These are phyloP conservation scores for Rhagonycha lutea DNA, from an alignment of 2,888 invertebrate genomes.

Conservation along the genomic window DNA sequence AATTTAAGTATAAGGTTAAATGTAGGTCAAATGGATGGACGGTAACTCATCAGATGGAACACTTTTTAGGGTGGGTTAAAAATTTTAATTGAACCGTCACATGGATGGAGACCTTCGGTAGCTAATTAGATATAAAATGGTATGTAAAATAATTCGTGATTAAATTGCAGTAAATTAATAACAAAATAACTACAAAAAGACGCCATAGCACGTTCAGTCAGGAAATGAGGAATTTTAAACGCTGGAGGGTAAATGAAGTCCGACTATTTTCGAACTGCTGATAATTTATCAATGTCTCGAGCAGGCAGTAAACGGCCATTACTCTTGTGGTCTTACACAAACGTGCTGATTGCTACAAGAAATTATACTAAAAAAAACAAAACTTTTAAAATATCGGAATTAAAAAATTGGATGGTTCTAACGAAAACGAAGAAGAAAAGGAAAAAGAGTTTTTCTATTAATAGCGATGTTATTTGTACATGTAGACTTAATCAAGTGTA, in stretches of 20 bases:
- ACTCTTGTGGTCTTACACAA: constrained; percentile 49
- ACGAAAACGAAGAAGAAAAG: neutral
- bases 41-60: neutral
- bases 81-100: neutral
- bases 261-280: constrained; percentile 49
- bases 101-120: neutral
- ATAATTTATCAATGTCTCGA: constrained; percentile 50
- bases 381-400: neutral
- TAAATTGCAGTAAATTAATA: neutral
- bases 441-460: neutral
- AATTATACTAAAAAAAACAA: constrained; percentile 46
- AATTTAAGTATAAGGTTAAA: constrained; percentile 33
- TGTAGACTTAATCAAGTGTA: neutral
- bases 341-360: constrained; percentile 50
- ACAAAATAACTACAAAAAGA: constrained; percentile 19
- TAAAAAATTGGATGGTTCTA: neutral
- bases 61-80: neutral
- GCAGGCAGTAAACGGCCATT: constrained; percentile 48
- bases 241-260: constrained; percentile 49
- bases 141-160: neutral
- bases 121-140: neutral
- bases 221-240: constrained; percentile 47
- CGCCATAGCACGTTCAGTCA: constrained; percentile 39
- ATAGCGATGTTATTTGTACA: neutral
- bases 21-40: constrained; percentile 21